Percentiles rank a stretch among this genome's conserved stretches.
Evolutionary conservation across 2,113 vertebrate species (phyloP).

Genomic region (Mesocricetus auratus): DNA sequence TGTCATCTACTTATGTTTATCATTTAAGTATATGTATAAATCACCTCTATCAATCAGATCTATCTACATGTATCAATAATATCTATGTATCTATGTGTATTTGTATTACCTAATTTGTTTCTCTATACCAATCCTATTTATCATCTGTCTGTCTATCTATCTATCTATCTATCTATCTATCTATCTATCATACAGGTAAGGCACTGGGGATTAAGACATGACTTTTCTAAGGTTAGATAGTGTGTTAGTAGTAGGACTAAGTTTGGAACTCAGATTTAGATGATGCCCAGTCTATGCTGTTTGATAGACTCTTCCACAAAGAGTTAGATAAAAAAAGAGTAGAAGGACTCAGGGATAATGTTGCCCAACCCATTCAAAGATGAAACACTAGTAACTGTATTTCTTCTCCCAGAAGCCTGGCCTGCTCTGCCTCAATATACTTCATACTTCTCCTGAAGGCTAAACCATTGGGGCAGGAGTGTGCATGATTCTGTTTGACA

Average conservation of each 20-base stretch:
- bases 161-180: background rate
- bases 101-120: background rate
- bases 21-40: background rate
- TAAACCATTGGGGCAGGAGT: background rate
- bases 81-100: background rate
- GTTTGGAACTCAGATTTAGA: background rate
- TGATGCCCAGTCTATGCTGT: background rate
- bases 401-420: background rate
- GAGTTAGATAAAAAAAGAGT: background rate
- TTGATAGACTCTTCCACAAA: background rate
- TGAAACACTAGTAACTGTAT: background rate
- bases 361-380: background rate
- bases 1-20: background rate
- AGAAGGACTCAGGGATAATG: background rate
- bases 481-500: background rate
- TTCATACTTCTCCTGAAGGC: background rate
- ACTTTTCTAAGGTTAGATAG: background rate
- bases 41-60: background rate
- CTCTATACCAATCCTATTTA: background rate
- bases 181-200: background rate
- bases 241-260: background rate
- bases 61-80: background rate
- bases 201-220: background rate
- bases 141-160: background rate
- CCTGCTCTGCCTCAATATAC: background rate